Percentiles rank a stretch among this genome's conserved stretches.
Evolutionary conservation across 1,140 invertebrate species (phyloP).

Genomic region (Littorina saxatilis): DNA sequence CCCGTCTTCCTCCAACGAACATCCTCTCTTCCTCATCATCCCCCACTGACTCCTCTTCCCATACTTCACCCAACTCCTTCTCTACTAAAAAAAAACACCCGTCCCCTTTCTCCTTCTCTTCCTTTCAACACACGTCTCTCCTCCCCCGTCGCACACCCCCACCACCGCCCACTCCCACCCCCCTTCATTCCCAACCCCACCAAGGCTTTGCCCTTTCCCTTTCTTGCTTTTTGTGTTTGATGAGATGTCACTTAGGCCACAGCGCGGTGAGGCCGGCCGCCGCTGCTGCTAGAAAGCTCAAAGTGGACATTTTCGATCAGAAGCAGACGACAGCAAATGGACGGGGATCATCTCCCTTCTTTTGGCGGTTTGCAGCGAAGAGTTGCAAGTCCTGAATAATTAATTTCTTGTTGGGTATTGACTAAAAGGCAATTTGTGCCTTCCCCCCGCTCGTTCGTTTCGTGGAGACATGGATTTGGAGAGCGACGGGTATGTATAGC

Average conservation of each 20-base stretch:
- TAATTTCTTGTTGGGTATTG: conserved; percentile 31
- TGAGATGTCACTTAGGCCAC: neutral
- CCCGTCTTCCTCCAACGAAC: too few relatives aligned
- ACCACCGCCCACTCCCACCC: too few relatives aligned
- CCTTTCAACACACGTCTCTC: neutral
- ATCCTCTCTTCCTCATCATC: too few relatives aligned
- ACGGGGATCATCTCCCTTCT: conserved; percentile 14
- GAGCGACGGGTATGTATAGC: too few relatives aligned
- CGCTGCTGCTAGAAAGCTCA: neutral
- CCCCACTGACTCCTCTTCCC: too few relatives aligned
- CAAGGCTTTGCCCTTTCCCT: neutral
- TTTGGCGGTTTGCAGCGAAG: conserved; percentile 17
- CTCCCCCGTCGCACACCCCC: neutral
- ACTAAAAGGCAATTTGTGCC: conserved; percentile 31
- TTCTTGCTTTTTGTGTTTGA: neutral
- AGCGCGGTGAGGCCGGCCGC: neutral
- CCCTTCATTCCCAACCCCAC: too few relatives aligned
- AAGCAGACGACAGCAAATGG: neutral
- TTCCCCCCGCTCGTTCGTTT: neutral
- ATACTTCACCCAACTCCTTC: too few relatives aligned
- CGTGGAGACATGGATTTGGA: too few relatives aligned
- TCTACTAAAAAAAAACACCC: too few relatives aligned
- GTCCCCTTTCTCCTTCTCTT: neutral
- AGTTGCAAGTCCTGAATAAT: conserved; percentile 32
- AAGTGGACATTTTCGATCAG: conserved; percentile 17